A percentile compares a stretch with the other conserved stretches of the same genome.
phyloP scores from a whole-genome alignment of 2,888 invertebrate genomes.

The Chaitophorus viminalis region DNA sequence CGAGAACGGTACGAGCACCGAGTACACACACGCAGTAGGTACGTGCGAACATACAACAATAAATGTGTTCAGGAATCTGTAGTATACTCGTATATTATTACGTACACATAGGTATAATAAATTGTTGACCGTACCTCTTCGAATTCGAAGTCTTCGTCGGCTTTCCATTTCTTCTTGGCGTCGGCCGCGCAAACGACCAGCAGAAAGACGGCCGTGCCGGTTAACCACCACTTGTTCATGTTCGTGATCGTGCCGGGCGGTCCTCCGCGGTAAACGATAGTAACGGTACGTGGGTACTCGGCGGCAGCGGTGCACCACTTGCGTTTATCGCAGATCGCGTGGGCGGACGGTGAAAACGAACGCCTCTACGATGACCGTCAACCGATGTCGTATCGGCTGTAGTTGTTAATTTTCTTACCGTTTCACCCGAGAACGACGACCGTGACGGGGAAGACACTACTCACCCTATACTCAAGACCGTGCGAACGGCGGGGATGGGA shows the following conservation, averaged over 20 bases:
- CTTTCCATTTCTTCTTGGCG: conserved; percentile 60
- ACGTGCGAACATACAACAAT: no score
- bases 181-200: conserved; percentile 21
- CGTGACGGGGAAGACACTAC: not conserved
- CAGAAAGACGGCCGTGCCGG: conserved; percentile 24
- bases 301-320: not conserved
- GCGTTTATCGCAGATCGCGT: not conserved
- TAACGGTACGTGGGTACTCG: not conserved
- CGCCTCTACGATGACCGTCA: not conserved
- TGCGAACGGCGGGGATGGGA: not conserved
- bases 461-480: not conserved
- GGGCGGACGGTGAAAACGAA: not conserved
- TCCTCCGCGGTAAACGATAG: not conserved
- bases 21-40: no score
- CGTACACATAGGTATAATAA: no score
- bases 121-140: conserved; percentile 35
- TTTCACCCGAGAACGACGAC: not conserved
- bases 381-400: not conserved
- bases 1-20: no score
- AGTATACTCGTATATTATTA: no score
- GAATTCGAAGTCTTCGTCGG: conserved; percentile 59
- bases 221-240: conserved; percentile 53
- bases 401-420: not conserved
- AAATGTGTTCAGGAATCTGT: no score
- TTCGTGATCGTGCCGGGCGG: not conserved